Evolutionary conservation across 92 coral and sea anemone species (phyloP), one percentile per base, ranked within the genome.

Genomic region (Desmophyllum pertusum): DNA sequence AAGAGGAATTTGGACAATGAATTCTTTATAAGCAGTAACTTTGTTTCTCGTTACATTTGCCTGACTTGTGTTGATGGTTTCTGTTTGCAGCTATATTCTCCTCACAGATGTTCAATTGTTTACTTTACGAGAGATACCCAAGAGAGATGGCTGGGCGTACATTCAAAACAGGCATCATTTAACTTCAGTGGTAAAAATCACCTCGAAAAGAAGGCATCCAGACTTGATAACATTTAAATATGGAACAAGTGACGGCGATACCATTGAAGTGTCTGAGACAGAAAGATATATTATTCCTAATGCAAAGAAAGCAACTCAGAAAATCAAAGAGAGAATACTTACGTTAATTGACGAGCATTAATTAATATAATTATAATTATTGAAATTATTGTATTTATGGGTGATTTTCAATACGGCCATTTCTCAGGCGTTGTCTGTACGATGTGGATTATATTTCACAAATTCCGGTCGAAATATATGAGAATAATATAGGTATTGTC

Each of bases 171-270:
- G 98, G 64, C 94, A 96, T 70, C 96, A 90, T 64, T 84, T 94
- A 21, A 72, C 81, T 27, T 75, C 91, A 19, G 88, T 96, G 62
- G 73, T 94, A 37, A 97, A 97, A 65, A 97, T 97, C 64, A 94
- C 98, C 13, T 96, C 98, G 9, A 96, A 94, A 91, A 87, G 94
- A 81, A 92, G 90, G 79, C 98, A 93, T 43, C 98, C 98, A 36
- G 98, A 96, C 73, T 72, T 96, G 18, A 96, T 96, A 63, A 96
- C 98, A 65, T 96, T 96, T 85, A 94, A 81, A 88, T 94, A 84
- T 65, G 98, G 93, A 30, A 72, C 65, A 39, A 36, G 71, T 39
- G 87, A 89, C 30, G 87, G 88, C 4, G 95, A 94, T 18, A 62
- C 74, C 17, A 83, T 87, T 31, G 85, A 87, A 73, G 93, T 94